phyloP scores from a whole-genome alignment of 1,140 invertebrate genomes.

The Anoplolepis gracilipes region DNA sequence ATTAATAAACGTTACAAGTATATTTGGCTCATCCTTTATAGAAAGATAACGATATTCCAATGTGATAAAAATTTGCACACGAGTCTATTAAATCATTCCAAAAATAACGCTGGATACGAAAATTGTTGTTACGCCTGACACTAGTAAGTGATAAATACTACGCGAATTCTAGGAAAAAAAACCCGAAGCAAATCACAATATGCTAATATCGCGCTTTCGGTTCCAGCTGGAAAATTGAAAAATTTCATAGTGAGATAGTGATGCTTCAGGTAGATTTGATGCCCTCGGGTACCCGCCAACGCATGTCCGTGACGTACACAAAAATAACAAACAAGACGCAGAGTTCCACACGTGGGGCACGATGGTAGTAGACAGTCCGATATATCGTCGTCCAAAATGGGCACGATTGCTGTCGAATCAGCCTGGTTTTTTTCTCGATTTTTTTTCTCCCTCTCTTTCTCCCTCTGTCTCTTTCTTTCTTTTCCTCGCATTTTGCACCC shows the following conservation, averaged over 20 bases:
- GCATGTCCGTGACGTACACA: slow-evolving; percentile 14
- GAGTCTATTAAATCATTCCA: not conserved
- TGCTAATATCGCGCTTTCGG: slow-evolving; percentile 15
- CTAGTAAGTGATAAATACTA: not conserved
- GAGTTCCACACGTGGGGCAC: not conserved
- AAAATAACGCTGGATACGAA: not conserved
- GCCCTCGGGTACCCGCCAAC: not conserved
- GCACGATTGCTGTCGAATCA: slow-evolving; percentile 24
- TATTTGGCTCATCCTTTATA: not conserved
- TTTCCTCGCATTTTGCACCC: not conserved
- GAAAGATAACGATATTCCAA: not conserved
- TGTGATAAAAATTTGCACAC: not conserved
- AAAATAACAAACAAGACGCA: slow-evolving; percentile 43
- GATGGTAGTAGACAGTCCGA: slow-evolving; percentile 9
- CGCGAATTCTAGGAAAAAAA: not conserved
- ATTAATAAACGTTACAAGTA: not conserved
- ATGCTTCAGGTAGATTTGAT: not conserved
- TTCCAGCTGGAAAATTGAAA: not conserved
- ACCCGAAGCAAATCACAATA: not conserved
- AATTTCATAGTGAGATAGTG: not conserved
- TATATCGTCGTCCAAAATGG: slow-evolving; percentile 26
- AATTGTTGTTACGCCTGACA: not conserved
- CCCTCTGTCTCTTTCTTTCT: not conserved
- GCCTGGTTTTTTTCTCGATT: not conserved
- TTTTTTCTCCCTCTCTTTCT: too few relatives aligned